These are phyloP conservation scores for Pterocles orientalis DNA, from an alignment of 2,113 vertebrate genomes.

Conservation along the genomic window DNA sequence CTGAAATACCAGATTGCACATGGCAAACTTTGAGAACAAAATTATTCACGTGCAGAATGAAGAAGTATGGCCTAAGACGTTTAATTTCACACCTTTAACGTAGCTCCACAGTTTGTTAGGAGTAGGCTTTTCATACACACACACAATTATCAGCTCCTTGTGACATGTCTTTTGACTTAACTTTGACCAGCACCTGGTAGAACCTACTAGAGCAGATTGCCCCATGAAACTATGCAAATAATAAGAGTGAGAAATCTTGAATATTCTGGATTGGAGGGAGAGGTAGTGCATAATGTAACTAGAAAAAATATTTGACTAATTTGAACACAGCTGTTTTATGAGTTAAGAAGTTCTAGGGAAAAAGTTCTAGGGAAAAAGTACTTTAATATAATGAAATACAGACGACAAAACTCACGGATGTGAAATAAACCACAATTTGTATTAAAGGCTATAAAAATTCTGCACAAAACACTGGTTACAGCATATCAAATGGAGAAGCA, in stretches of 20 bases:
- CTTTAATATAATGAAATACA: neutral
- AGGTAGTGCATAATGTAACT: neutral
- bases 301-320: neutral
- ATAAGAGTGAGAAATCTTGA: neutral
- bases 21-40: neutral
- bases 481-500: neutral
- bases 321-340: neutral
- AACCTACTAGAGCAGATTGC: neutral
- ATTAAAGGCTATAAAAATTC: neutral
- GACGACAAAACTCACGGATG: neutral
- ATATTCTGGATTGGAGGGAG: neutral
- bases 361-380: neutral
- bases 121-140: neutral
- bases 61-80: neutral
- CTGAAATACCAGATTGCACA: conserved; percentile 15
- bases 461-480: neutral
- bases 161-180: neutral
- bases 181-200: neutral
- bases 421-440: neutral
- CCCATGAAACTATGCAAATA: neutral
- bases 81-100: neutral
- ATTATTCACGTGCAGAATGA: neutral
- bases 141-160: neutral
- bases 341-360: neutral
- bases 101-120: neutral